Evolutionary conservation across 2,797 vertebrate species (phyloP).

Genomic region (Orestias chungarensis): DNA sequence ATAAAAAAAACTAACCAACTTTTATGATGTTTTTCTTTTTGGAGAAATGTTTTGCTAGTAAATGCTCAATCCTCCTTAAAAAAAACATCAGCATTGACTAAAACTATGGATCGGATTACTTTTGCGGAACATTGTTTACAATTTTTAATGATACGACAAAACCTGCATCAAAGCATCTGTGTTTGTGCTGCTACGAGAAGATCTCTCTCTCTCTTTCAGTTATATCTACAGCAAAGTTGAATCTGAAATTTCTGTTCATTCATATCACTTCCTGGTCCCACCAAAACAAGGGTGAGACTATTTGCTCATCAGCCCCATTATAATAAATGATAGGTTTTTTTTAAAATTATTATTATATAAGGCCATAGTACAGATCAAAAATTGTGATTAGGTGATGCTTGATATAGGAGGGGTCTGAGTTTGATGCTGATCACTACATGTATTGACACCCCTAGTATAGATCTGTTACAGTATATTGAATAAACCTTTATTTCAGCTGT

Average conservation of each 20-base stretch:
- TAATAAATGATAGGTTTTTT: background rate
- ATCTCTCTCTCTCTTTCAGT: background rate
- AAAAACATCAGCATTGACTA: background rate
- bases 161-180: background rate
- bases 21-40: background rate
- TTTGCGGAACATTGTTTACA: background rate
- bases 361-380: background rate
- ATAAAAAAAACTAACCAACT: no score
- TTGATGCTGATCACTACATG: background rate
- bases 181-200: background rate
- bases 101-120: background rate
- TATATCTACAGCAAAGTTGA: background rate
- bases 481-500: background rate
- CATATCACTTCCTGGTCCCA: background rate
- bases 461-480: background rate
- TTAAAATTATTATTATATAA: background rate
- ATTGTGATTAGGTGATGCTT: background rate
- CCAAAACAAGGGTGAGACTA: background rate
- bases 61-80: background rate
- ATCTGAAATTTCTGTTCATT: background rate
- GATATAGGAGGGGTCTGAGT: background rate
- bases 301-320: background rate
- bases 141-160: background rate
- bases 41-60: background rate
- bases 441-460: background rate